Conservation (phyloP, 2,797 vertebrate species). For the Pampus argenteus region DNA sequence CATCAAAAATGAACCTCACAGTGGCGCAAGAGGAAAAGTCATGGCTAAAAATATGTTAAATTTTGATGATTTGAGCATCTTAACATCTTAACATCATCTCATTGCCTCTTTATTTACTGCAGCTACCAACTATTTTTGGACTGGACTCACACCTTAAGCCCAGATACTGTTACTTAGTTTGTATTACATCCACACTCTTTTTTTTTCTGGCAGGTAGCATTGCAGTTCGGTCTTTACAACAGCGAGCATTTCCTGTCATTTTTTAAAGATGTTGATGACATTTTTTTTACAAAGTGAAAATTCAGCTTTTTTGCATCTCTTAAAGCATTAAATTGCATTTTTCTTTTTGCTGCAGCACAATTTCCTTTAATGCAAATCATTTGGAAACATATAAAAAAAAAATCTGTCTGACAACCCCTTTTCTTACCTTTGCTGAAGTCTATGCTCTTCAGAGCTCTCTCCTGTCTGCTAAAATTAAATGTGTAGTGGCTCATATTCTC, state of each 20-base stretch:
- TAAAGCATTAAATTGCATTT: neutral
- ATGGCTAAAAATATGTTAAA: no score
- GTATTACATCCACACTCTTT: neutral
- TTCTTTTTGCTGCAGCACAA: neutral
- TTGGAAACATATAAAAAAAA: neutral
- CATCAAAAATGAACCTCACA: neutral
- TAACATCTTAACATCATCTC: neutral
- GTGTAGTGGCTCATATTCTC: conserved; percentile 81
- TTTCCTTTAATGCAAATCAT: neutral
- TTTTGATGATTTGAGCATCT: neutral
- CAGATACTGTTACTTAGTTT: conserved; percentile 5
- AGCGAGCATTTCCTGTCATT: neutral
- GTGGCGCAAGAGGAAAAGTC: no score
- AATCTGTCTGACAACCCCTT: no score
- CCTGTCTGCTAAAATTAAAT: conserved; percentile 81
- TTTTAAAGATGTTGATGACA: no score
- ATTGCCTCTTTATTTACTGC: neutral
- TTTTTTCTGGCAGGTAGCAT: neutral
- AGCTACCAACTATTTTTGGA: conserved; percentile 24
- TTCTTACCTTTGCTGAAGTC: conserved; percentile 81
- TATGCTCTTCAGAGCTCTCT: conserved; percentile 77
- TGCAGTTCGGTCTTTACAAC: neutral
- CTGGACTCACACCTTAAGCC: conserved; percentile 9
- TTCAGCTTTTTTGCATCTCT: neutral
- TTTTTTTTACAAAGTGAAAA: no score